Evolutionary conservation across 2,888 invertebrate genomes (phyloP).

Genomic region (Tholera decimalis): DNA sequence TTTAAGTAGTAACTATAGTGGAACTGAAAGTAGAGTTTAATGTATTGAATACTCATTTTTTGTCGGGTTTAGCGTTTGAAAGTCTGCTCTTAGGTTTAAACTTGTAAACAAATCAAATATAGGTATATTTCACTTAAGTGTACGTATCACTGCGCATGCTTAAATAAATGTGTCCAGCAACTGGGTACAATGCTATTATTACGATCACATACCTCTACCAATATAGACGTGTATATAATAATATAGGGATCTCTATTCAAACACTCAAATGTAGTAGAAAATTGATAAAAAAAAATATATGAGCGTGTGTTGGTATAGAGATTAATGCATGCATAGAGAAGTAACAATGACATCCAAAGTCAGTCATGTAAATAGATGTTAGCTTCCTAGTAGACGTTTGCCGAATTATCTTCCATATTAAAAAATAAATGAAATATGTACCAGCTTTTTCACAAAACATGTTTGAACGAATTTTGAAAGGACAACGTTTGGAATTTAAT

Average conservation of each 20-base stretch:
- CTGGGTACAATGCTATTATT: constrained; percentile 32
- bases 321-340: constrained; percentile 33
- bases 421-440: neutral
- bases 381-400: constrained; percentile 51
- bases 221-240: constrained; percentile 51
- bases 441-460: neutral
- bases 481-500: constrained; percentile 12
- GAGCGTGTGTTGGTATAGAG: constrained; percentile 27
- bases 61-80: constrained; percentile 56
- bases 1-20: constrained; percentile 74
- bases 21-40: constrained; percentile 56
- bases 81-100: constrained; percentile 57
- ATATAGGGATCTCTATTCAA: constrained; percentile 30
- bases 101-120: constrained; percentile 30
- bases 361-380: constrained; percentile 78
- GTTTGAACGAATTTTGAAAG: neutral
- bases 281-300: constrained; percentile 35
- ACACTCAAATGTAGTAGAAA: constrained; percentile 40
- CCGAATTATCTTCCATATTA: constrained; percentile 44
- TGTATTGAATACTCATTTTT: constrained; percentile 67
- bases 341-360: constrained; percentile 73
- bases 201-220: constrained; percentile 45
- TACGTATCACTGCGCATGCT: constrained; percentile 15
- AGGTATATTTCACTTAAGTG: constrained; percentile 15
- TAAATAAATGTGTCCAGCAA: constrained; percentile 24